These are phyloP conservation scores for Hylaeus anthracinus DNA, from an alignment of 1,140 invertebrate species.

Conservation along the genomic window DNA sequence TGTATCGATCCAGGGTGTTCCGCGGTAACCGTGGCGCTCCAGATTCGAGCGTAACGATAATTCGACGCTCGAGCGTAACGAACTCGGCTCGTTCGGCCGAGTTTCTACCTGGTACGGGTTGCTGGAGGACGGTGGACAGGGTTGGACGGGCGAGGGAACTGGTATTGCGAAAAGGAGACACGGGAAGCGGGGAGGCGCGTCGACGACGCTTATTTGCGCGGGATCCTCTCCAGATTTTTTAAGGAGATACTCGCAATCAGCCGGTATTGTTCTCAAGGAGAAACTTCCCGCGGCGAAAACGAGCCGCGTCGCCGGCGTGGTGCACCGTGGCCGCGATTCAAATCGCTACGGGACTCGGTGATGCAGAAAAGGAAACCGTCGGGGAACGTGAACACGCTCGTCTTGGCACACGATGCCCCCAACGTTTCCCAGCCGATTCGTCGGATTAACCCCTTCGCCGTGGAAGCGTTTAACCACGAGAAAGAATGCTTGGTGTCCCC, in stretches of 20 bases:
- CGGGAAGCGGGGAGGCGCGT: background rate
- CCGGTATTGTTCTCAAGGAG: constrained; percentile 70
- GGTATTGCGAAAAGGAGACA: background rate
- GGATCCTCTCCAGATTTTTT: constrained; percentile 58
- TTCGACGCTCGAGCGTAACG: constrained; percentile 59
- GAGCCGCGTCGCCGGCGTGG: constrained; percentile 61
- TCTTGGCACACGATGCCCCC: no score
- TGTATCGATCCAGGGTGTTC: constrained; percentile 45
- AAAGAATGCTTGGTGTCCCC: no score
- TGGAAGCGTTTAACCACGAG: no score
- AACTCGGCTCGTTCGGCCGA: constrained; percentile 40
- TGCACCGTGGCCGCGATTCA: constrained; percentile 39
- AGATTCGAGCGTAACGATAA: constrained; percentile 65
- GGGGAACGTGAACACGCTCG: background rate
- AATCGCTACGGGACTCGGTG: constrained; percentile 61
- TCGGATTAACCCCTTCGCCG: no score
- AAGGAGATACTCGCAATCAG: constrained; percentile 71
- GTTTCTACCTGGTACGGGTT: background rate
- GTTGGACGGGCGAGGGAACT: background rate
- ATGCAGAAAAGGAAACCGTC: background rate
- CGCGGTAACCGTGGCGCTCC: constrained; percentile 32
- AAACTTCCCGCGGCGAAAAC: constrained; percentile 73
- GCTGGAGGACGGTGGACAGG: background rate
- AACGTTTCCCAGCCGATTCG: no score
- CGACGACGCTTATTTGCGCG: constrained; percentile 41